A percentile compares a stretch with the other conserved stretches of the same genome.
Conservation (phyloP, 2,113 vertebrate species). For the Chaetura pelagica region DNA sequence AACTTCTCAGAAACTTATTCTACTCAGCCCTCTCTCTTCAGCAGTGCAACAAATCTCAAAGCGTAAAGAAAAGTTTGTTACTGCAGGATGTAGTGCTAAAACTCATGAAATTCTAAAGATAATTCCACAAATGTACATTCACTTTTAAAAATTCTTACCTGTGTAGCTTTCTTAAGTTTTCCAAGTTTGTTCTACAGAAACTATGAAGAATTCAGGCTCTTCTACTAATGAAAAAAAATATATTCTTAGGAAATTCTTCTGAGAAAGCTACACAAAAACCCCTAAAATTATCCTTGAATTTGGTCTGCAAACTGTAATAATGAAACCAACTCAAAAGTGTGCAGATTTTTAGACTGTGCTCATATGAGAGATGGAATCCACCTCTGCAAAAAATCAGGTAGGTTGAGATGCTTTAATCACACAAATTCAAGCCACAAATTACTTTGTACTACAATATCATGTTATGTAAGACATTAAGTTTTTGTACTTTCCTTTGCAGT, state of each 20-base stretch:
- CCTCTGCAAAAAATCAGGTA: background rate
- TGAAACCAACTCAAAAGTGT: background rate
- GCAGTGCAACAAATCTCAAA: background rate
- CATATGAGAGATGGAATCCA: background rate
- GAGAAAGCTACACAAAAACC: background rate
- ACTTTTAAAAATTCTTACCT: background rate
- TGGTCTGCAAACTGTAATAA: background rate
- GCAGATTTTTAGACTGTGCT: background rate
- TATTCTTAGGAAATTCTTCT: background rate
- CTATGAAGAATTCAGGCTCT: background rate
- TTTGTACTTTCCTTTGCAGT: background rate
- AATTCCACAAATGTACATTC: background rate
- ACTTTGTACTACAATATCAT: background rate
- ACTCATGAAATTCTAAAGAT: background rate
- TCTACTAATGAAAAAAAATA: background rate
- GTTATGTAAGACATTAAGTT: background rate
- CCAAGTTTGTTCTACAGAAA: background rate
- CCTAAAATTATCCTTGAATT: background rate
- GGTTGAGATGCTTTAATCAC: background rate
- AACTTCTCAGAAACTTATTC: background rate
- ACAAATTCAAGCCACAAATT: background rate
- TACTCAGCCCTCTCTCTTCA: background rate
- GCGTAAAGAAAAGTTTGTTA: background rate
- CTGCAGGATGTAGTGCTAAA: background rate
- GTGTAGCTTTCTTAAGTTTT: background rate